Evolutionary conservation across 2,888 invertebrate genomes (phyloP).

Genomic region (Cerastoderma edule): DNA sequence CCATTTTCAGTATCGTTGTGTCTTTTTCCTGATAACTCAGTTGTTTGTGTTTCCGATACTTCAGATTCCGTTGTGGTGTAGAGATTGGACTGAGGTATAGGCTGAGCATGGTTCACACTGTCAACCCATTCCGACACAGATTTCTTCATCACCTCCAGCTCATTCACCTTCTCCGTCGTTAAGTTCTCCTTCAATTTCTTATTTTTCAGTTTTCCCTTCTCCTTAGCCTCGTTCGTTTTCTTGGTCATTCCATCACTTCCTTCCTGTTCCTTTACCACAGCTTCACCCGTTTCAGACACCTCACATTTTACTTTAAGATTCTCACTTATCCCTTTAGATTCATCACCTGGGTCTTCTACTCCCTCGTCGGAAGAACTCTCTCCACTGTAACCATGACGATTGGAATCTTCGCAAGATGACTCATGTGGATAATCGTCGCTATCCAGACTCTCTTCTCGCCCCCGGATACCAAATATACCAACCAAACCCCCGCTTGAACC

Average conservation of each 20-base stretch:
- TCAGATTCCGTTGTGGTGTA: neutral
- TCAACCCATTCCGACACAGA: slow-evolving; percentile 61
- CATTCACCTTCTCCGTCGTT: slow-evolving; percentile 60
- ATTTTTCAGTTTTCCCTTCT: slow-evolving; percentile 36
- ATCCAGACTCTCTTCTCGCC: slow-evolving; percentile 74
- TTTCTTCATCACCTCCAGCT: slow-evolving; percentile 57
- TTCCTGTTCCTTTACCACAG: slow-evolving; percentile 6
- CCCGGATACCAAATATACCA: slow-evolving; percentile 77
- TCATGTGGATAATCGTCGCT: slow-evolving; percentile 71
- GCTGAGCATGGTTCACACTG: slow-evolving; percentile 48
- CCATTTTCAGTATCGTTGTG: neutral
- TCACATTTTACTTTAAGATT: slow-evolving; percentile 38
- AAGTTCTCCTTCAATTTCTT: slow-evolving; percentile 54
- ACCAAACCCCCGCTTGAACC: slow-evolving; percentile 81
- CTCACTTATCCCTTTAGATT: slow-evolving; percentile 28
- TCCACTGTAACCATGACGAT: slow-evolving; percentile 60
- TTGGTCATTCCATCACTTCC: neutral
- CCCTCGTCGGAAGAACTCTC: slow-evolving; percentile 59
- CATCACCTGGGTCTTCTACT: slow-evolving; percentile 35
- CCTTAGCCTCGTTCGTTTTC: slow-evolving; percentile 29
- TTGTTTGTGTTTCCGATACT: too few species aligned
- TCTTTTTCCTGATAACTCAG: slow-evolving; percentile 4
- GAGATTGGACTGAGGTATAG: slow-evolving; percentile 41
- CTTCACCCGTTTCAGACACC: slow-evolving; percentile 4
- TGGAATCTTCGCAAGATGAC: slow-evolving; percentile 56